Percentiles rank a stretch among this genome's conserved stretches.
Conservation (phyloP, 2,113 vertebrate genomes). For the Dromas ardeola region DNA sequence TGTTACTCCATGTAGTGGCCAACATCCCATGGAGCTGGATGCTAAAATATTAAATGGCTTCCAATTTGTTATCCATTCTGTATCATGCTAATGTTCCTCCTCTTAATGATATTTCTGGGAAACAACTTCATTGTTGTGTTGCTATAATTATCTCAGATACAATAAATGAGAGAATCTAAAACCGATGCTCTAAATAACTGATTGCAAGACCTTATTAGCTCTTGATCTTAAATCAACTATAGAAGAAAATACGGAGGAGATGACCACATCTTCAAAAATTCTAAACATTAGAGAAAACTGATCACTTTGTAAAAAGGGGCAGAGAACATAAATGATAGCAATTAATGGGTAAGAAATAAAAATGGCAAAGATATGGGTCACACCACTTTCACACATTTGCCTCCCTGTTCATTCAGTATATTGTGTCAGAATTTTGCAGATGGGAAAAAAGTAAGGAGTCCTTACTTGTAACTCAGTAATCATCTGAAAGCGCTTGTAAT, state of each 20-base stretch:
- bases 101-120: not conserved
- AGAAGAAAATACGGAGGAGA: not conserved
- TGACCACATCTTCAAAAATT: not conserved
- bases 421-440: not conserved
- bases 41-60: not conserved
- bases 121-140: not conserved
- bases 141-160: not conserved
- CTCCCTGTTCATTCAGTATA: not conserved
- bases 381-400: not conserved
- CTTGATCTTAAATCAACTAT: not conserved
- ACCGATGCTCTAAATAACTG: not conserved
- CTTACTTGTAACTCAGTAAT: not conserved
- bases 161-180: not conserved
- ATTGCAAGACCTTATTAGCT: not conserved
- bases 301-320: not conserved
- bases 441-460: not conserved
- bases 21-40: not conserved
- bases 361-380: accelerated
- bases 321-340: not conserved
- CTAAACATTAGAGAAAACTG: not conserved
- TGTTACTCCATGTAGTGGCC: not conserved
- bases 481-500: not conserved
- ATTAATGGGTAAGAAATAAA: not conserved
- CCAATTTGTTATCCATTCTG: not conserved
- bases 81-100: not conserved